A percentile compares a stretch with the other conserved stretches of the same genome.
phyloP scores from a whole-genome alignment of 1,140 invertebrate genomes.

The Micrasema longulum region DNA sequence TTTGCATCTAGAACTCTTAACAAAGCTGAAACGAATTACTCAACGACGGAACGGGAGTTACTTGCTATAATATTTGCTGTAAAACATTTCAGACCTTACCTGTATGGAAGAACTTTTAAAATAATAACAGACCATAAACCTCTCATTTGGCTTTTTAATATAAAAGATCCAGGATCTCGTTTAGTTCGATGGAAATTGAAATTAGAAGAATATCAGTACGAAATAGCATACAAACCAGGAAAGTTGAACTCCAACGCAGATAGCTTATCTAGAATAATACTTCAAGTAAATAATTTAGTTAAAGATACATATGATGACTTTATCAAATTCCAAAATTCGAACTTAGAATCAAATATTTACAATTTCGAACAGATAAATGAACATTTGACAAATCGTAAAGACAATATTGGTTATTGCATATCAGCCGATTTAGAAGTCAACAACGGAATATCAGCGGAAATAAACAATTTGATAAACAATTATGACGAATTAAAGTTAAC shows the following conservation, averaged over 20 bases:
- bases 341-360: constrained; percentile 32
- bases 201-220: constrained; percentile 62
- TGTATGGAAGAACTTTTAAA: constrained; percentile 64
- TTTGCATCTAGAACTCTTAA: constrained; percentile 62
- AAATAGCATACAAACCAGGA: constrained; percentile 63
- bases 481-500: neutral
- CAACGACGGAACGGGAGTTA: constrained; percentile 65
- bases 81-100: constrained; percentile 63
- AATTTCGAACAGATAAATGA: constrained; percentile 22
- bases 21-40: constrained; percentile 61
- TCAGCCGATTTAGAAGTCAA: constrained; percentile 25
- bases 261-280: constrained; percentile 53
- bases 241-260: constrained; percentile 60
- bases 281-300: constrained; percentile 35
- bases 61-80: constrained; percentile 67
- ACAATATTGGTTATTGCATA: constrained; percentile 19
- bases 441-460: neutral
- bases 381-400: constrained; percentile 14
- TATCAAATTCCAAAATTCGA: constrained; percentile 10
- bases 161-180: constrained; percentile 63
- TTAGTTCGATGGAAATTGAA: constrained; percentile 66
- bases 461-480: neutral
- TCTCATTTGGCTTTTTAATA: constrained; percentile 61
- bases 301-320: constrained; percentile 16
- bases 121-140: constrained; percentile 68